Base-by-base conservation (phyloP, 2,888 invertebrate genomes). In the Sarcophaga variegata region DNA sequence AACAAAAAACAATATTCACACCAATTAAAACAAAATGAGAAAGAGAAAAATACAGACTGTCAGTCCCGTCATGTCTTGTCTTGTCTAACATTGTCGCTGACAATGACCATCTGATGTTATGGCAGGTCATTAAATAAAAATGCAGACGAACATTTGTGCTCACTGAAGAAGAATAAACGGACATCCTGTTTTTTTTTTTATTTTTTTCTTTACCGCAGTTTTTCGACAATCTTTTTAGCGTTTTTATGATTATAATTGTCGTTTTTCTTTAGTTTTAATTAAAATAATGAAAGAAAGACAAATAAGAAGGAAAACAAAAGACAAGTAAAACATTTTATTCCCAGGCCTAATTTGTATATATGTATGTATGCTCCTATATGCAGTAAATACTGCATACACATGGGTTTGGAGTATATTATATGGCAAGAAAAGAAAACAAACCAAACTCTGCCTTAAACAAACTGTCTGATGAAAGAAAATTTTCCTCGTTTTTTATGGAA, bases 181-280 rank as follows among this genome's bases (percentile, higher is more conserved):
- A 88, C 88, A 88, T 88, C 88, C 88, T 88, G 88, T 86, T 84
- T 86, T 80, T 82, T 75, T 84, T 76, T 25, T 84, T 20, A 0
- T 3, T 54, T 17, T 17, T 54, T 54, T 8, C 17, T 54, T 12
- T 54, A 37, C 37, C 37, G 54, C 54, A 54, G 4, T 54, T 54
- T 80, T 76, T 79, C 75, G 85, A 74, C 69, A 81, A 47, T 74
- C 78, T 85, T 77, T 37, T 74, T 69, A 63, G 27, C 67, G 64
- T n/a, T 71, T 60, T 60, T 60, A 64, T 47, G 64, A 6, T 70
- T 27, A 63, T 64, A 67, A 27, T 49, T 20, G 12, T 37, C 4
- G 47, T 59, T 22, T 60, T 49, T 47, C 27, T 63, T 54, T 6
- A 54, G 54, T 54, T 54, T 54, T 54, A 54, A 17, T 54, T 54